phyloP scores from a whole-genome alignment of 2,113 vertebrate genomes.

The Ictalurus punctatus region DNA sequence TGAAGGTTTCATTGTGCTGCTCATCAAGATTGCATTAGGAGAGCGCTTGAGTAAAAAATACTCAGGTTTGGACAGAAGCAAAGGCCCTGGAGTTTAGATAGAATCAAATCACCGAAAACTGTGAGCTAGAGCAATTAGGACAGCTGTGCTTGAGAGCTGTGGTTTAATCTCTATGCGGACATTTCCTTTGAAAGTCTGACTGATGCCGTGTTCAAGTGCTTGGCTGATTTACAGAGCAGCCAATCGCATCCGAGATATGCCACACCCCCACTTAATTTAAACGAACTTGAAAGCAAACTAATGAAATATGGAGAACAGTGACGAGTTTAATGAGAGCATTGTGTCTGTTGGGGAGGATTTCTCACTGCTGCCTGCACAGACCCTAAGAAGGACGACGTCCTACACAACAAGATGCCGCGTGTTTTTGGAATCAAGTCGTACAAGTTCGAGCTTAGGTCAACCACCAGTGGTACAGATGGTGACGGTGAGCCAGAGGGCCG shows the following conservation, averaged over 20 bases:
- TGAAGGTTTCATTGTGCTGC: slow-evolving; percentile 25
- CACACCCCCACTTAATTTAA: neutral
- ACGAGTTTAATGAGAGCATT: neutral
- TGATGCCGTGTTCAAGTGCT: neutral
- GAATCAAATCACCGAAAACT: neutral
- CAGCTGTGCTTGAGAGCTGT: neutral
- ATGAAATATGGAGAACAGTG: neutral
- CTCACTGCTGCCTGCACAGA: neutral
- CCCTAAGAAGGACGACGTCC: neutral
- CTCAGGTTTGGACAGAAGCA: neutral
- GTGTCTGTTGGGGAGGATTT: too few relatives aligned
- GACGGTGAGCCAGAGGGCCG: neutral
- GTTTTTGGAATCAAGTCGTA: neutral
- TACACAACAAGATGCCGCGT: neutral
- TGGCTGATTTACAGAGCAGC: neutral
- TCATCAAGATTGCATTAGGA: slow-evolving; percentile 7
- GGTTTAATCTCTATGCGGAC: neutral
- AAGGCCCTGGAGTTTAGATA: neutral
- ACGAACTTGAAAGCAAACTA: neutral
- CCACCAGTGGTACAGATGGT: neutral
- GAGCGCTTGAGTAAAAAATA: neutral
- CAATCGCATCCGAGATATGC: too few relatives aligned
- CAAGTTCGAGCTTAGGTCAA: neutral
- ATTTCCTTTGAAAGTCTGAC: neutral
- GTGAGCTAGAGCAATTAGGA: neutral